Conservation (phyloP, 2,113 vertebrate genomes). For the Tricholaema leucomelas region DNA sequence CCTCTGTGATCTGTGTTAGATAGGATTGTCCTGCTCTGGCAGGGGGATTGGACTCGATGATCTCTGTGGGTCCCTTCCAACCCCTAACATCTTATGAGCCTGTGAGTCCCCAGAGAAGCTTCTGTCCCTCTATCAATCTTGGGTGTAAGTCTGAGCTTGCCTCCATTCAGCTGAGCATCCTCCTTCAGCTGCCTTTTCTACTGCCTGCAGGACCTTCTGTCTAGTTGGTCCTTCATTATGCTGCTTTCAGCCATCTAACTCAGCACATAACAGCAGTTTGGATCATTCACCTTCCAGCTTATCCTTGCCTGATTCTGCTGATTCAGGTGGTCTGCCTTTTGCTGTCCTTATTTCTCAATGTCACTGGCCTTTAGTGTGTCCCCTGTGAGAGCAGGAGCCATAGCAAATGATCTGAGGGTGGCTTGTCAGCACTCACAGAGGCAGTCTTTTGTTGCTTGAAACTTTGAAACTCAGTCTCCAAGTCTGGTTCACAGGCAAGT, state of each 20-base stretch:
- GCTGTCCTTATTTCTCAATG: constrained; percentile 5
- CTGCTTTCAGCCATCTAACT: neutral
- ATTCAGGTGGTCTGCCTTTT: neutral
- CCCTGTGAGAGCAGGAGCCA: neutral
- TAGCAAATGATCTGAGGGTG: neutral
- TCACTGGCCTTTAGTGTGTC: neutral
- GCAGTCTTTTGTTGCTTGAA: neutral
- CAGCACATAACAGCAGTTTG: neutral
- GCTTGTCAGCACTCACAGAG: neutral
- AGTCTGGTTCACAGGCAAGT: neutral
- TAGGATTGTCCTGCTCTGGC: too few species aligned
- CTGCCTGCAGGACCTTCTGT: neutral
- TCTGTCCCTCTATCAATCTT: neutral
- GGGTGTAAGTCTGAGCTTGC: neutral
- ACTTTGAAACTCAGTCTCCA: neutral
- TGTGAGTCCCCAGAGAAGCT: neutral
- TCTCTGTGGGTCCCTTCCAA: too few species aligned
- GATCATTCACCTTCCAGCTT: neutral
- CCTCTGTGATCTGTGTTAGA: too few species aligned
- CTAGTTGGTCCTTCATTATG: neutral
- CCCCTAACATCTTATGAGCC: too few species aligned
- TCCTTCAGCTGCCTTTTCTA: neutral
- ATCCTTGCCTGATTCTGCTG: constrained; percentile 41
- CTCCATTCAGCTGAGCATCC: neutral
- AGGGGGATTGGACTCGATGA: too few species aligned